Evolutionary conservation across 2,797 vertebrate species (phyloP).

Genomic region (Periophthalmus magnuspinnatus): DNA sequence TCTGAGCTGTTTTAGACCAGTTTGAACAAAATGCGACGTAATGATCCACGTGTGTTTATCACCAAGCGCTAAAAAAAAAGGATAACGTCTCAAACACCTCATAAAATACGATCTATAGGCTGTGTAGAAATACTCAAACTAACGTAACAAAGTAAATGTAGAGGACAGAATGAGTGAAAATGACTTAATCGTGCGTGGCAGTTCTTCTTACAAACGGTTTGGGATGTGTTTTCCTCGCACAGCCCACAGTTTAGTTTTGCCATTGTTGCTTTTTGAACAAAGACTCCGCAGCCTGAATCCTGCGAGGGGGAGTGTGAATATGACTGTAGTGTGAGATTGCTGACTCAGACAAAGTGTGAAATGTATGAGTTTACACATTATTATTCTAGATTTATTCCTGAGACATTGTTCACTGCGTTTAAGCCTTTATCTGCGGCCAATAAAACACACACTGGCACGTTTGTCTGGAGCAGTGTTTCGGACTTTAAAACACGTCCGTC

Average conservation of each 20-base stretch:
- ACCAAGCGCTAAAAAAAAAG: no score
- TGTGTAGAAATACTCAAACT: no score
- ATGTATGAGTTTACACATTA: not conserved
- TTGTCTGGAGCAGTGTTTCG: not conserved
- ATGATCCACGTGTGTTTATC: no score
- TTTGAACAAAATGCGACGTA: no score
- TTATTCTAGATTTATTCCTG: not conserved
- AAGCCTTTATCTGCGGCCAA: not conserved
- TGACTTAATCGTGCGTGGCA: not conserved
- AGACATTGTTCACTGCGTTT: not conserved
- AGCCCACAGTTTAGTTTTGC: not conserved
- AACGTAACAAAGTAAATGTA: not conserved
- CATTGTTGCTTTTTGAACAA: conserved; percentile 8
- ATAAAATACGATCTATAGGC: no score
- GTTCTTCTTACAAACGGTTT: not conserved
- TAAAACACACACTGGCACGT: not conserved
- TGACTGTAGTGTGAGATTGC: conserved; percentile 10
- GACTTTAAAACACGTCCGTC: conserved; percentile 36
- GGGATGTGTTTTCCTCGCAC: not conserved
- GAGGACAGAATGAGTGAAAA: not conserved
- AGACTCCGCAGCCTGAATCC: conserved; percentile 17
- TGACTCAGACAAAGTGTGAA: conserved; percentile 14
- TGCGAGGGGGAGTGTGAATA: conserved; percentile 16
- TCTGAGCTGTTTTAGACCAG: no score
- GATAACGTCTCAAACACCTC: no score